Evolutionary conservation across 2,797 vertebrate species (phyloP).

Genomic region (Orientallactaga sibirica): DNA sequence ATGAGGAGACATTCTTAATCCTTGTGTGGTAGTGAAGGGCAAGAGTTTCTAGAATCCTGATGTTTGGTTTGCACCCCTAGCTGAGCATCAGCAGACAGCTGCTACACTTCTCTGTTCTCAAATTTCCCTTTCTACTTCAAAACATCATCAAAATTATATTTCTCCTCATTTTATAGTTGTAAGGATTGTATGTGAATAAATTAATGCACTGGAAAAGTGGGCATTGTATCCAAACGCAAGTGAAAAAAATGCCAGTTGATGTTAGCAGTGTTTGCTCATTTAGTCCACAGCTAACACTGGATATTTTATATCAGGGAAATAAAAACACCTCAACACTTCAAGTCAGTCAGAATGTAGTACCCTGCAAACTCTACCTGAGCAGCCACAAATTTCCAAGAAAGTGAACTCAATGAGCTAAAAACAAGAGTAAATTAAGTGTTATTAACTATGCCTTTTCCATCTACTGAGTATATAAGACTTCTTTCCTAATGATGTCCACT

Average conservation of each 20-base stretch:
- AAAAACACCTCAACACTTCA: not conserved
- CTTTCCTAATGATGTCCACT: not conserved
- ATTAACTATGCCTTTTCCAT: not conserved
- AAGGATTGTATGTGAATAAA: not conserved
- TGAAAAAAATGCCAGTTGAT: not conserved
- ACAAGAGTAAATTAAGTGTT: not conserved
- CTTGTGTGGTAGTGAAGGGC: not conserved
- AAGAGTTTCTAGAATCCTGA: not conserved
- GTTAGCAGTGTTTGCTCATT: not conserved
- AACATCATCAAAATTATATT: not conserved
- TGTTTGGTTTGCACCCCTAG: not conserved
- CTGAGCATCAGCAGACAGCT: not conserved
- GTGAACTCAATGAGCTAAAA: not conserved
- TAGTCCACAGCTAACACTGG: not conserved
- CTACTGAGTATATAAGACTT: not conserved
- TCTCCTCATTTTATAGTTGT: not conserved
- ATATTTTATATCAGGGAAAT: slow-evolving; percentile 18
- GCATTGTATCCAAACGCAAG: not conserved
- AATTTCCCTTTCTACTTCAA: not conserved
- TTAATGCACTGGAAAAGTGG: not conserved
- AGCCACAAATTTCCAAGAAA: not conserved
- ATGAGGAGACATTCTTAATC: not conserved
- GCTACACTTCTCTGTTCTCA: not conserved
- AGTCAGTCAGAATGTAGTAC: not conserved
- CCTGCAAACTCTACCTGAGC: not conserved